These are phyloP conservation scores for Sitta europaea DNA, from an alignment of 2,113 vertebrate genomes.

Conservation along the genomic window DNA sequence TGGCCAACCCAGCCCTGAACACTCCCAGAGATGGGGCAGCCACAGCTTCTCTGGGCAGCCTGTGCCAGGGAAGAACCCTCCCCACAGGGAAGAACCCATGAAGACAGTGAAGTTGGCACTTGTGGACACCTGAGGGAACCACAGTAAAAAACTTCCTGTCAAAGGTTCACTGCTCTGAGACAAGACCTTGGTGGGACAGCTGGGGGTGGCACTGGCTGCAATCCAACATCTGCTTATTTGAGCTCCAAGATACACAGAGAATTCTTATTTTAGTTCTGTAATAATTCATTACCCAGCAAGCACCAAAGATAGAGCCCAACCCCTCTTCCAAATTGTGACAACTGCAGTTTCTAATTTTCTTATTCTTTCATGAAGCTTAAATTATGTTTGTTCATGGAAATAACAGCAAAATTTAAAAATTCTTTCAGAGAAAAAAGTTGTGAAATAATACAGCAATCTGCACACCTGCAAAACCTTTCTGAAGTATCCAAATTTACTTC, in stretches of 20 bases:
- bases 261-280: background rate
- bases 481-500: background rate
- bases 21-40: background rate
- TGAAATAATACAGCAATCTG: background rate
- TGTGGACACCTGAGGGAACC: background rate
- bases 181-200: background rate
- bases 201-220: background rate
- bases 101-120: background rate
- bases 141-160: background rate
- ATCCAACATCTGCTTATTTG: background rate
- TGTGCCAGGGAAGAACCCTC: background rate
- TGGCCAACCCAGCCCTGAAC: background rate
- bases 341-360: background rate
- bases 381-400: background rate
- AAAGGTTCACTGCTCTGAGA: background rate
- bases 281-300: background rate
- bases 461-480: slow-evolving; percentile 17
- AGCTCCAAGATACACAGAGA: background rate
- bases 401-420: background rate
- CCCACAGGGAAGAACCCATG: background rate
- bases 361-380: background rate
- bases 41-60: background rate
- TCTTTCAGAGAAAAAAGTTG: background rate
- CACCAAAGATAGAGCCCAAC: background rate
- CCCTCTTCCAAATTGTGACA: background rate